Percentiles rank a stretch among this genome's conserved stretches.
These are phyloP conservation scores for Protonemura montana DNA, from an alignment of 2,888 invertebrate genomes.

Conservation along the genomic window DNA sequence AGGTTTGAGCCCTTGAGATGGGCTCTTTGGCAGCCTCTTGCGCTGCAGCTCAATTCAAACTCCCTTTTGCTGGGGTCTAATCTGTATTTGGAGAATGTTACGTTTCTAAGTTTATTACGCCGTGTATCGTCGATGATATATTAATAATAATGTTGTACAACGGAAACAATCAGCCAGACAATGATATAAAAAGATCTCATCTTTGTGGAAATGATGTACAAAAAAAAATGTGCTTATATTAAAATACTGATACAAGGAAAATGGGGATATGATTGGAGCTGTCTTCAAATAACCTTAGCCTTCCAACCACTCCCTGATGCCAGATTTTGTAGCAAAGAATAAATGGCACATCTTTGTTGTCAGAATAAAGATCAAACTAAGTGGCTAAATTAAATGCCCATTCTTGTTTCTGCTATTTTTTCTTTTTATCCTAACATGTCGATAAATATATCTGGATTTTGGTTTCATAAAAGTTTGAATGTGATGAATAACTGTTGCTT, in stretches of 20 bases:
- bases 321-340: too few species aligned
- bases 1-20: background rate
- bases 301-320: too few species aligned
- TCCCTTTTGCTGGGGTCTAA: background rate
- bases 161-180: conserved; percentile 41
- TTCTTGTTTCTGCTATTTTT: too few species aligned
- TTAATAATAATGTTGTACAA: background rate
- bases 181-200: conserved; percentile 50
- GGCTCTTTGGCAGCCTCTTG: background rate
- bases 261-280: background rate
- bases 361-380: too few species aligned
- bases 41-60: background rate
- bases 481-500: too few species aligned
- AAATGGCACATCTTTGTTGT: too few species aligned
- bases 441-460: too few species aligned
- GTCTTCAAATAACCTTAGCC: too few species aligned
- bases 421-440: too few species aligned
- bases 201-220: conserved; percentile 50
- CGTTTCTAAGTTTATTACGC: background rate
- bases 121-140: conserved; percentile 24
- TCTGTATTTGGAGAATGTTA: conserved; percentile 12
- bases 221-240: conserved; percentile 46
- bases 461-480: too few species aligned
- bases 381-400: too few species aligned
- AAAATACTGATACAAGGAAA: conserved; percentile 22